Evolutionary conservation across 2,113 vertebrate genomes (phyloP).

Genomic region (Rynchops niger): DNA sequence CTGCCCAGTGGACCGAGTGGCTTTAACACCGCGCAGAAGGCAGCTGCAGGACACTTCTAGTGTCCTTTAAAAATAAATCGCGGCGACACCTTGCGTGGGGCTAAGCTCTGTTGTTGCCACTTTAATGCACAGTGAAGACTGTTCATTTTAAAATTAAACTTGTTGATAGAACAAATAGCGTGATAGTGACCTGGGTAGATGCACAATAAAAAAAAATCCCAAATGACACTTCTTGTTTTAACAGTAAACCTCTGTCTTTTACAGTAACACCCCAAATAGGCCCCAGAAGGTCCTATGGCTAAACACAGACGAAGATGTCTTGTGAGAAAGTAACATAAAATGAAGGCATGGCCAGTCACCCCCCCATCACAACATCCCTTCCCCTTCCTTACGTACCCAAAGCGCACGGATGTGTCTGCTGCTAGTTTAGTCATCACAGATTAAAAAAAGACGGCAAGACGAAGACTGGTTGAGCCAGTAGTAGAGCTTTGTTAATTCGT

Average conservation of each 20-base stretch:
- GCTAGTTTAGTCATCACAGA: background rate
- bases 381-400: background rate
- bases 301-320: background rate
- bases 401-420: rapidly evolving
- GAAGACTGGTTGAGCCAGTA: background rate
- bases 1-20: background rate
- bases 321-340: background rate
- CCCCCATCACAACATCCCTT: background rate
- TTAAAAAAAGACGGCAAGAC: background rate
- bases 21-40: background rate
- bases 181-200: background rate
- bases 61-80: background rate
- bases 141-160: background rate
- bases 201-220: background rate
- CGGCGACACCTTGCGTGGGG: background rate
- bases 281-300: background rate
- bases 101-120: background rate
- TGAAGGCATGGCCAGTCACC: background rate
- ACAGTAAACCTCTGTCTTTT: background rate
- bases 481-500: background rate
- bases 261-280: background rate
- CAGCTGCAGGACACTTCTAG: background rate
- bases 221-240: background rate
- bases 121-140: background rate
- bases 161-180: background rate